Evolutionary conservation across 2,797 vertebrate species (phyloP).

Genomic region (Phrynocephalus guinanensis): DNA sequence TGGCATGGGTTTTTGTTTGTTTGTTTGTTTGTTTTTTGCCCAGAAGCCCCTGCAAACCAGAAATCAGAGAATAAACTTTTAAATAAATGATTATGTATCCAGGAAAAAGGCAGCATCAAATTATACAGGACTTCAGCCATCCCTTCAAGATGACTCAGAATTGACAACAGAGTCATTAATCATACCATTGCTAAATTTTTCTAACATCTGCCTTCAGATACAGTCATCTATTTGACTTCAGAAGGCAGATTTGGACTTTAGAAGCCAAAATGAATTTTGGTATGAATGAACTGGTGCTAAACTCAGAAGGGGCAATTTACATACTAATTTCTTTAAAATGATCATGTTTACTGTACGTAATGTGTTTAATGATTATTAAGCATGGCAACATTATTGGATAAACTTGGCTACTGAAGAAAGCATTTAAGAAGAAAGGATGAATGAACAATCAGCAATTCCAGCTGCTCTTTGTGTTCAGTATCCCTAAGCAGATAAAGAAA

Average conservation of each 20-base stretch:
- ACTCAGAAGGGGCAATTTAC: background rate
- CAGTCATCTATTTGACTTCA: background rate
- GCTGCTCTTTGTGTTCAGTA: background rate
- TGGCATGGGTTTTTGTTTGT: background rate
- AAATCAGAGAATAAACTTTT: background rate
- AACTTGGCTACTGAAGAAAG: conserved; percentile 29
- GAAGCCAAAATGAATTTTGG: background rate
- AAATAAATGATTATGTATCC: background rate
- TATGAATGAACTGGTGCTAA: background rate
- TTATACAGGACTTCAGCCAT: background rate
- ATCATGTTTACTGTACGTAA: background rate
- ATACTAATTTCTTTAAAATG: conserved; percentile 13
- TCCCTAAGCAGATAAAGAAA: conserved; percentile 11
- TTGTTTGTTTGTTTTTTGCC: background rate
- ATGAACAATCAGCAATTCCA: background rate
- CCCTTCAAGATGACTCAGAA: background rate
- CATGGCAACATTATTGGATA: conserved; percentile 21
- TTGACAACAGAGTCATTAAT: background rate
- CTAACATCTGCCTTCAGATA: background rate
- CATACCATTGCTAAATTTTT: background rate
- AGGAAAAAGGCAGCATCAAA: background rate
- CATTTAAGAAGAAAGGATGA: background rate
- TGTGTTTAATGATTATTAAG: background rate
- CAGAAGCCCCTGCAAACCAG: background rate
- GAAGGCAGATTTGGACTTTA: background rate